These are phyloP conservation scores for Ennomos fuscantarius DNA, from an alignment of 2,888 invertebrate species.

Conservation along the genomic window DNA sequence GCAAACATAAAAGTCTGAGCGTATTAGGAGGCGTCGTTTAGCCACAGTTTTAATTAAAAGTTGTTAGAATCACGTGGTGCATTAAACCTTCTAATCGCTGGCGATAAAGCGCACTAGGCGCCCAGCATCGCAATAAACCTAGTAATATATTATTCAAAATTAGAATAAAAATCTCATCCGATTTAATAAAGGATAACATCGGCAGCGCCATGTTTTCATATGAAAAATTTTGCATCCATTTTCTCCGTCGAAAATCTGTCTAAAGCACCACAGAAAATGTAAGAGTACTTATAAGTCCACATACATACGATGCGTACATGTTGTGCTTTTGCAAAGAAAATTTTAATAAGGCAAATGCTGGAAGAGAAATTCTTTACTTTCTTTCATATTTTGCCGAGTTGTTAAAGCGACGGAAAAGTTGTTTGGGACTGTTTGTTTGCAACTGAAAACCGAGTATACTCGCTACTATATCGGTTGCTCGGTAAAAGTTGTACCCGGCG, in stretches of 20 bases:
- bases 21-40: conserved; percentile 10
- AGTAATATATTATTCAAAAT: conserved; percentile 53
- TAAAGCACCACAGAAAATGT: conserved; percentile 23
- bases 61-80: conserved; percentile 53
- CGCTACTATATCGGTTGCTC: no score
- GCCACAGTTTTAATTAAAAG: conserved; percentile 49
- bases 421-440: conserved; percentile 29
- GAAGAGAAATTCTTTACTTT: conserved; percentile 46
- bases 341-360: conserved; percentile 60
- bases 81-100: conserved; percentile 55
- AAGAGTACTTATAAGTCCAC: conserved; percentile 24
- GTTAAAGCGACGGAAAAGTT: conserved; percentile 30
- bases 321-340: conserved; percentile 50
- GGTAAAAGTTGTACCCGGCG: no score
- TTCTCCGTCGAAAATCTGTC: conserved; percentile 33
- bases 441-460: no score
- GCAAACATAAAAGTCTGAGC: conserved; percentile 1
- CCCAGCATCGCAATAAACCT: conserved; percentile 60
- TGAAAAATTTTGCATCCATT: conserved; percentile 62
- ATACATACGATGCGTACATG: conserved; percentile 6
- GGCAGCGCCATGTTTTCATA: conserved; percentile 41
- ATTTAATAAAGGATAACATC: conserved; percentile 53
- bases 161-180: conserved; percentile 53
- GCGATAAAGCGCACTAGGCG: conserved; percentile 64
- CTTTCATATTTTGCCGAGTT: conserved; percentile 46